Percentiles rank a stretch among this genome's conserved stretches.
phyloP scores from a whole-genome alignment of 2,888 invertebrate genomes.

The Ceraclea dissimilis region DNA sequence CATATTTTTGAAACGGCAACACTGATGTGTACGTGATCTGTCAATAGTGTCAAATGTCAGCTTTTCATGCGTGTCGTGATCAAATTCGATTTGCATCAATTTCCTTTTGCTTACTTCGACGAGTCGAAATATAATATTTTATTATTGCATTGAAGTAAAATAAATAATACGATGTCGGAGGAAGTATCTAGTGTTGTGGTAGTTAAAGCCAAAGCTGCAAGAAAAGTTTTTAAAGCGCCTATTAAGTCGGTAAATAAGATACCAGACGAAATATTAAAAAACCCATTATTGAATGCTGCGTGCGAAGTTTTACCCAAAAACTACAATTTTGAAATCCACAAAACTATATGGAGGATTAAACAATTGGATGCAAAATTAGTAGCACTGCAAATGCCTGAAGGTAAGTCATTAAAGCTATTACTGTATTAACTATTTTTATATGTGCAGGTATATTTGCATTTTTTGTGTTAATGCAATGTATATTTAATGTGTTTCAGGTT shows the following conservation, averaged over 20 bases:
- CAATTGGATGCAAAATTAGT: slow-evolving; percentile 79
- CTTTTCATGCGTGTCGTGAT: too few species aligned
- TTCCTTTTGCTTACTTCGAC: background rate
- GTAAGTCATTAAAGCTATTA: slow-evolving; percentile 33
- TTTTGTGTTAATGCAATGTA: background rate
- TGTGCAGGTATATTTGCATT: too few species aligned
- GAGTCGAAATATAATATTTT: background rate
- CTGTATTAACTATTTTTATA: too few species aligned
- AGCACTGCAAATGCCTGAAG: slow-evolving; percentile 96
- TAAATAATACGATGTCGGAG: slow-evolving; percentile 16
- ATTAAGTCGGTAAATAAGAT: slow-evolving; percentile 68
- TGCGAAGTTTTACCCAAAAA: slow-evolving; percentile 77
- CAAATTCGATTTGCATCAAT: background rate
- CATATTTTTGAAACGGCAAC: too few species aligned
- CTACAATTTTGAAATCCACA: slow-evolving; percentile 97
- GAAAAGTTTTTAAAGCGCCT: slow-evolving; percentile 72
- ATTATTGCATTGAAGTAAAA: background rate
- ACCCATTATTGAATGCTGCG: slow-evolving; percentile 64
- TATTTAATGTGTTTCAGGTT: slow-evolving; percentile 39
- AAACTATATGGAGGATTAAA: slow-evolving; percentile 93
- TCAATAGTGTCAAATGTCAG: background rate
- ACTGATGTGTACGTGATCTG: background rate
- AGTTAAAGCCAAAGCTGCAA: slow-evolving; percentile 68
- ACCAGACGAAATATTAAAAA: slow-evolving; percentile 69
- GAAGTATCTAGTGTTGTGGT: slow-evolving; percentile 45